A percentile compares a stretch with the other conserved stretches of the same genome.
phyloP scores from a whole-genome alignment of 2,888 invertebrate species.

The Lycaena phlaeas region DNA sequence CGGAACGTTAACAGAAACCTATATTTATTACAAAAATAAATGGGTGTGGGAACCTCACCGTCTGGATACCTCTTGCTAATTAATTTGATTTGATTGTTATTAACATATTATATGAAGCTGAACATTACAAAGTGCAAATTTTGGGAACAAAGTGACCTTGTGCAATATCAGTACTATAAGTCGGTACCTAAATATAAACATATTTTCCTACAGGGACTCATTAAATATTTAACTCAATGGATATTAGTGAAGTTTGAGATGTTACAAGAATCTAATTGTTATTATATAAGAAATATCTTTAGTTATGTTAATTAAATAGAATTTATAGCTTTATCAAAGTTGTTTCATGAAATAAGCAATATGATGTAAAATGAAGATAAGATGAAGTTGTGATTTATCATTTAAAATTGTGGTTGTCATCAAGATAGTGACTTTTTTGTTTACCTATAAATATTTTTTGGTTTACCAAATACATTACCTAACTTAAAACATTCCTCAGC shows the following conservation, averaged over 20 bases:
- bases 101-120: too few relatives aligned
- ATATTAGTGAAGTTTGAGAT: background rate
- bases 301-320: background rate
- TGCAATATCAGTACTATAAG: conserved; percentile 4
- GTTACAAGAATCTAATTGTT: background rate
- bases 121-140: conserved; percentile 5
- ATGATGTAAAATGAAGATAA: background rate
- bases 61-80: too few relatives aligned
- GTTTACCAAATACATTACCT: background rate
- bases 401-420: background rate
- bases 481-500: background rate
- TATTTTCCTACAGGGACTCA: conserved; percentile 6
- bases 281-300: background rate
- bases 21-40: too few relatives aligned
- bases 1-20: too few relatives aligned
- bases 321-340: background rate
- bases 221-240: background rate
- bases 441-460: background rate
- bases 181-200: conserved; percentile 4
- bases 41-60: too few relatives aligned
- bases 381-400: background rate
- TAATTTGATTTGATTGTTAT: too few relatives aligned
- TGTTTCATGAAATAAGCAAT: background rate
- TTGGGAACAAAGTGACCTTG: background rate
- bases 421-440: background rate